phyloP scores from a whole-genome alignment of 2,888 invertebrate genomes.

The Hemaris fuciformis region DNA sequence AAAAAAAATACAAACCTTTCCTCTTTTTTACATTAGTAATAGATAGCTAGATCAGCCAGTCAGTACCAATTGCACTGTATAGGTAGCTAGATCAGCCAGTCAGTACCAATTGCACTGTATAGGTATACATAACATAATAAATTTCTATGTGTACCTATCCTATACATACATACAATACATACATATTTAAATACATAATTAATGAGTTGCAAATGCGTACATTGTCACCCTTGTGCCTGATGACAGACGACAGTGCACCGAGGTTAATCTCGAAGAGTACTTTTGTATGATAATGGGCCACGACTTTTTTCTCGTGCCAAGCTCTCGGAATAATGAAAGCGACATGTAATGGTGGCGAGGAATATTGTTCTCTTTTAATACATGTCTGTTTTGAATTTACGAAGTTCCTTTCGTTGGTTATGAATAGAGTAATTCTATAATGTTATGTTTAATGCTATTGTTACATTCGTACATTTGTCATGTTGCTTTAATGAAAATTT shows the following conservation, averaged over 20 bases:
- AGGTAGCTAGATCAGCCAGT: too few relatives aligned
- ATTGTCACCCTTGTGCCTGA: conserved; percentile 38
- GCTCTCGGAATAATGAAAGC: conserved; percentile 34
- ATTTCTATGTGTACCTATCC: too few relatives aligned
- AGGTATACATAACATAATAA: too few relatives aligned
- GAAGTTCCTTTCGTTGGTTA: background rate
- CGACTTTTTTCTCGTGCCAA: conserved; percentile 29
- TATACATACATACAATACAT: conserved; percentile 1
- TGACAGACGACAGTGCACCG: conserved; percentile 35
- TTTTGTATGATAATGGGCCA: conserved; percentile 66
- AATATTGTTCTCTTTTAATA: background rate
- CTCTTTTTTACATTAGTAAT: too few relatives aligned
- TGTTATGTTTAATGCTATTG: too few relatives aligned
- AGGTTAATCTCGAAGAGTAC: conserved; percentile 38
- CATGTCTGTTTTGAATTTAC: background rate
- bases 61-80: too few relatives aligned
- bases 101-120: too few relatives aligned
- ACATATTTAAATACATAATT: conserved; percentile 24
- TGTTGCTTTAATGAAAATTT: too few relatives aligned
- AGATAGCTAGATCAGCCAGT: too few relatives aligned
- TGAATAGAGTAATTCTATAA: background rate
- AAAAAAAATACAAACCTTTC: too few relatives aligned
- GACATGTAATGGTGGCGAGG: conserved; percentile 14
- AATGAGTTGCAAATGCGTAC: conserved; percentile 48
- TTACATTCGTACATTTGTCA: background rate